A percentile compares a stretch with the other conserved stretches of the same genome.
phyloP scores from a whole-genome alignment of 2,113 vertebrate species.

The Alaudala cheleensis region DNA sequence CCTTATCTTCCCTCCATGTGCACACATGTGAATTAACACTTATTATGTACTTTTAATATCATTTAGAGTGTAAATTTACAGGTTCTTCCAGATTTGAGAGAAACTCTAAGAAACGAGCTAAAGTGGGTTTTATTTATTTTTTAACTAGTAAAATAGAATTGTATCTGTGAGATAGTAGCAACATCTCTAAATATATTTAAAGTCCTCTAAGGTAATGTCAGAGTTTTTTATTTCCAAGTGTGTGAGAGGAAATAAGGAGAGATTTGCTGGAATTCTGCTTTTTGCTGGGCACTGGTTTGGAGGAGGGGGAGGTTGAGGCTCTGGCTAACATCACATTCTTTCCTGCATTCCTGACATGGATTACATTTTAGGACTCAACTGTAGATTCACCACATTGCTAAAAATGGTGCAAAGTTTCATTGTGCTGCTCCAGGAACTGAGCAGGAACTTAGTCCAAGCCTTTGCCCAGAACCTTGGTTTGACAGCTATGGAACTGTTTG shows the following conservation, averaged over 20 bases:
- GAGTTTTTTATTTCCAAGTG: neutral
- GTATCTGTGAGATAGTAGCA: neutral
- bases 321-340: slow-evolving; percentile 59
- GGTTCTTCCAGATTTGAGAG: neutral
- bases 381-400: neutral
- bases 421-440: neutral
- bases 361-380: slow-evolving; percentile 22
- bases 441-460: neutral
- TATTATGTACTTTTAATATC: neutral
- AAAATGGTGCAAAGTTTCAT: neutral
- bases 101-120: neutral
- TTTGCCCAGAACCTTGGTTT: neutral
- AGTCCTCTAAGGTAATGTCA: neutral
- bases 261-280: neutral
- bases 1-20: neutral
- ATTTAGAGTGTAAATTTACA: neutral
- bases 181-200: neutral
- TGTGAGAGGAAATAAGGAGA: neutral
- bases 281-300: neutral
- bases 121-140: neutral
- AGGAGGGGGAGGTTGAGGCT: slow-evolving; percentile 12
- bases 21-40: neutral
- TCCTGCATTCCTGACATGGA: neutral
- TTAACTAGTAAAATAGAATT: neutral
- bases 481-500: neutral